Base-by-base conservation (phyloP, 2,888 invertebrate species). In the Papilio elwesi region DNA sequence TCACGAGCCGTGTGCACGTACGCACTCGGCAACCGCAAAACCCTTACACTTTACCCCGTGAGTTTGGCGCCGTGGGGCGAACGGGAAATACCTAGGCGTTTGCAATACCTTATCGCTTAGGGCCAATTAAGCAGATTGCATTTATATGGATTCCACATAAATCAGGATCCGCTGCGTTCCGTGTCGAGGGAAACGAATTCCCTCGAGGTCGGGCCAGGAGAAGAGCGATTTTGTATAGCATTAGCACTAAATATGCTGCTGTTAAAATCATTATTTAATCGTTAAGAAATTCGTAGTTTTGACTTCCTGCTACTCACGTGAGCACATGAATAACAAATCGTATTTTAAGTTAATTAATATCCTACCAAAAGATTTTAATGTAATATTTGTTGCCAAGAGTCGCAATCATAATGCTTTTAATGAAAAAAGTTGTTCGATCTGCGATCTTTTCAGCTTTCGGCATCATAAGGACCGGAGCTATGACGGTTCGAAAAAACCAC, bases 71-170 rank as follows among this genome's bases (percentile, higher is more conserved):
- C 57, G 70, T 16, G 72, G 49, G 66, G 64, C 64, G 76, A 9
- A 9, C 13, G 8, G 13, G 4, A n/a, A 74, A 78, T 76, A 75
- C 74, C 77, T 74, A 76, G 79, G 74, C 78, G 75, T 76, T 70
- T 68, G 76, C 79, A 76, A 80, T 82, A 80, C 83, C 85, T 86
- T 87, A 89, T 88, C 90, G 86, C 78, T 81, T 78, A 84, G 81
- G 85, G 82, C 89, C 91, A 91, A 92, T 92, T 92, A 91, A 88
- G 87, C 88, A 90, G 91, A 92, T 92, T 92, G 92, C 92, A 90
- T 91, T 91, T 89, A 87, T 91, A 91, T 91, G 90, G 92, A 89
- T 88, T 89, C 86, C 89, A 84, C 89, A 92, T 92, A 91, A 92
- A 92, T 92, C 91, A 91, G 90, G 90, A 86, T 89, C 87, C 85